A percentile compares a stretch with the other conserved stretches of the same genome.
Evolutionary conservation across 2,113 vertebrate genomes (phyloP).

Genomic region (Albula goreensis): DNA sequence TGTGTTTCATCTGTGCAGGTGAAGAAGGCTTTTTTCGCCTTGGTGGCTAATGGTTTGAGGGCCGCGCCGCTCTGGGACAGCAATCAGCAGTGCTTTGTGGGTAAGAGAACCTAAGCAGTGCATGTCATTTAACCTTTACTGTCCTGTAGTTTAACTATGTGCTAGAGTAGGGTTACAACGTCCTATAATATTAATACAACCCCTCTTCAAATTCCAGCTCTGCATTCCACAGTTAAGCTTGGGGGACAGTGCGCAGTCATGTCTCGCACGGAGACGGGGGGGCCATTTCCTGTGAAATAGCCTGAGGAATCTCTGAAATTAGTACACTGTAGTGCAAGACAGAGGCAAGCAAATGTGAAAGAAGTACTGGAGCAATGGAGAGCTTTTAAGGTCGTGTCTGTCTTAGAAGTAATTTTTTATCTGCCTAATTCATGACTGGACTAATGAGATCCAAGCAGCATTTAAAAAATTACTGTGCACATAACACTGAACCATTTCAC

Average conservation of each 20-base stretch:
- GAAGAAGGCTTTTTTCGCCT: slow-evolving; percentile 88
- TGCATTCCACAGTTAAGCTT: background rate
- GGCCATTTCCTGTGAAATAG: background rate
- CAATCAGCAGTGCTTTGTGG: slow-evolving; percentile 84
- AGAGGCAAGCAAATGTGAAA: background rate
- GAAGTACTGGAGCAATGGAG: background rate
- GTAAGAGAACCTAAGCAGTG: slow-evolving; percentile 60
- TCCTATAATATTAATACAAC: slow-evolving; percentile 26
- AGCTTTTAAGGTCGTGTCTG: background rate
- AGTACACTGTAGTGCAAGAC: background rate
- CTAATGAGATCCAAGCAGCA: background rate
- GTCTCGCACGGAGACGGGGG: background rate
- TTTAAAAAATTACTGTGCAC: background rate
- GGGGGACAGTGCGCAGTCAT: background rate
- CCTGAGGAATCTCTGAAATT: background rate
- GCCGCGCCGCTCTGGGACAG: slow-evolving; percentile 93
- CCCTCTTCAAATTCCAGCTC: background rate
- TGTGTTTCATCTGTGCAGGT: slow-evolving; percentile 61
- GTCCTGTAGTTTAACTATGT: slow-evolving; percentile 24
- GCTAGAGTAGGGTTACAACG: slow-evolving; percentile 38
- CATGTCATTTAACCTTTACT: slow-evolving; percentile 33
- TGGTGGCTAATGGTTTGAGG: slow-evolving; percentile 87
- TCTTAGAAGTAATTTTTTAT: background rate
- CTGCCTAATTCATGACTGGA: background rate
- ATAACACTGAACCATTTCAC: background rate